Evolutionary conservation across 2,113 vertebrate genomes (phyloP).

Genomic region (Xiphias gladius): DNA sequence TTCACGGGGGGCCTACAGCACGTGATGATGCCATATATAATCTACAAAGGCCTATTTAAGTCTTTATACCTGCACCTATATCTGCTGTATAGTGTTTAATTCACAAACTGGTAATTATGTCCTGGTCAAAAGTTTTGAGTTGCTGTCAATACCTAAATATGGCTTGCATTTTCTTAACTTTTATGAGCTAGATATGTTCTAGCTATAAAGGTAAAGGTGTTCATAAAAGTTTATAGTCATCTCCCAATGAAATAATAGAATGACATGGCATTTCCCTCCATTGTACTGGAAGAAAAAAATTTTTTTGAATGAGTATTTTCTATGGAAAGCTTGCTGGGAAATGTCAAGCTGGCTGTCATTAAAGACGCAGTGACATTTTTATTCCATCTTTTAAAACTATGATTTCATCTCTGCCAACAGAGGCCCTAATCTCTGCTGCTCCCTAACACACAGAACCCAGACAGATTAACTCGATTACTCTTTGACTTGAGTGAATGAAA

Average conservation of each 20-base stretch:
- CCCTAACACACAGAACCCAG: constrained; percentile 63
- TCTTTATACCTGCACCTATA: not conserved
- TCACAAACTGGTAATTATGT: not conserved
- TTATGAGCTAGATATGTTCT: not conserved
- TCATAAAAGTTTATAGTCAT: constrained; percentile 44
- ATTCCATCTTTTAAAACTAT: constrained; percentile 74
- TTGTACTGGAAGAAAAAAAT: constrained; percentile 26
- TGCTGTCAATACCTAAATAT: not conserved
- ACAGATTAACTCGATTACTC: constrained; percentile 83
- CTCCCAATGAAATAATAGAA: constrained; percentile 27
- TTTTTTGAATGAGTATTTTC: constrained; percentile 48
- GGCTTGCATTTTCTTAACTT: not conserved
- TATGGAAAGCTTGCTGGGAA: constrained; percentile 66
- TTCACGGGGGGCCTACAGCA: not conserved
- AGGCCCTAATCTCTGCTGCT: constrained; percentile 72
- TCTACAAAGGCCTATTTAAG: not conserved
- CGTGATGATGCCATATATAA: not conserved
- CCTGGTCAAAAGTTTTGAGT: not conserved
- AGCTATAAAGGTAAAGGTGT: constrained; percentile 29
- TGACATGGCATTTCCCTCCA: constrained; percentile 56
- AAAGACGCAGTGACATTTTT: constrained; percentile 80
- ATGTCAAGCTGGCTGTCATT: constrained; percentile 80
- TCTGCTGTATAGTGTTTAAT: not conserved
- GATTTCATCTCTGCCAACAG: constrained; percentile 74
- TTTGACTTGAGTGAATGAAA: constrained; percentile 76